These are phyloP conservation scores for Sicus ferrugineus DNA, from an alignment of 2,888 invertebrate genomes.

Conservation along the genomic window DNA sequence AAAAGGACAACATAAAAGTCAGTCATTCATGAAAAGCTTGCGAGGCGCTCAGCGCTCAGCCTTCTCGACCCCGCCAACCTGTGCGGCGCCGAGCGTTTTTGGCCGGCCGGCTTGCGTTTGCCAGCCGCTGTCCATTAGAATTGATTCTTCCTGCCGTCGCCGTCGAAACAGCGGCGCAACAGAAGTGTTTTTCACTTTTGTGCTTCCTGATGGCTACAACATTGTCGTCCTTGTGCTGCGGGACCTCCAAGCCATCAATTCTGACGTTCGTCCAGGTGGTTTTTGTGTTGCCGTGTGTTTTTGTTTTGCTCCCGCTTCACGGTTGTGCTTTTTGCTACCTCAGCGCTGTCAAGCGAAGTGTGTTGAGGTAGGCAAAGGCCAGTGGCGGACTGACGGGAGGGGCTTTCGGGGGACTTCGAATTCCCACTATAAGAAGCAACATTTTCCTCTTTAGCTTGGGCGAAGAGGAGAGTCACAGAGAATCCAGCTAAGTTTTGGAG, in stretches of 20 bases:
- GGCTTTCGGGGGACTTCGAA: no score
- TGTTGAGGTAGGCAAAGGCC: neutral
- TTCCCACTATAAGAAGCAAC: no score
- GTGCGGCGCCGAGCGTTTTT: neutral
- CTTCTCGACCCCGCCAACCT: neutral
- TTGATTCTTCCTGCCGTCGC: conserved; percentile 16
- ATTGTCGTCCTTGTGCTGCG: neutral
- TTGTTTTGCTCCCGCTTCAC: neutral
- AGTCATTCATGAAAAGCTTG: neutral
- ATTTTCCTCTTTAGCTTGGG: no score
- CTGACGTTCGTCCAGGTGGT: neutral
- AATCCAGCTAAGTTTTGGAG: no score
- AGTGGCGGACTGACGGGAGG: no score
- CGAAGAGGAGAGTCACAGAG: no score
- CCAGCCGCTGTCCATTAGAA: conserved; percentile 14
- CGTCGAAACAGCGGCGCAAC: neutral
- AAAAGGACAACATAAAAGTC: neutral
- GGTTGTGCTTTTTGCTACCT: neutral
- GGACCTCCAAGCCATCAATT: neutral
- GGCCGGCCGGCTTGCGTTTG: neutral
- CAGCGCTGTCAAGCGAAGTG: neutral
- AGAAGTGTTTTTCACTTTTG: neutral
- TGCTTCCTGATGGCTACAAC: neutral
- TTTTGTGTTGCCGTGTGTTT: neutral
- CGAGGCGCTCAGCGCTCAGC: neutral